Evolutionary conservation across 2,113 vertebrate species (phyloP), one percentile per base, ranked within the genome.

Genomic region (Grammatotria lemairii): DNA sequence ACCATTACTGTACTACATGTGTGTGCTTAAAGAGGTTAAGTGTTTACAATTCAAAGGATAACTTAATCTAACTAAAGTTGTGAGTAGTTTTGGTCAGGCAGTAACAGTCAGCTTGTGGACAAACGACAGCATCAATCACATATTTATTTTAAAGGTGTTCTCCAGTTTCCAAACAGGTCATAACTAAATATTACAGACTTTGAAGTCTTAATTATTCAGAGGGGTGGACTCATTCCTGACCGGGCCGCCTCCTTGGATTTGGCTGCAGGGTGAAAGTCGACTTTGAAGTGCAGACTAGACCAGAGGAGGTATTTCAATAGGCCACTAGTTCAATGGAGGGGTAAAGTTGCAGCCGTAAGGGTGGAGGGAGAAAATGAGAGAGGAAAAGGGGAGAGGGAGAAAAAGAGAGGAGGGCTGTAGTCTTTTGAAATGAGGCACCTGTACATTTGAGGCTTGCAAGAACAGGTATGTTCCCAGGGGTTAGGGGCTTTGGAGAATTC

Each of bases 341-440:
- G 65, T 92, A 92, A 90, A 90, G 91, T 92, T 94, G 89, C 92
- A 93, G 92, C 82, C 85, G 51, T 89, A 5, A 84, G 51, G 81
- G 10, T 65, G 81, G 73, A 45, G 84, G 85, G 53, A 55, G 73
- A 75, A 60, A 89, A 75, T 45, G 78, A 80, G 85, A 81, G 83
- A 87, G 88, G 55, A 19, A 28, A 78, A 81, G 70, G 70, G 80
- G 88, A 6, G 17, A 87, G 70, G 40, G 86, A 85, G 88, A 73
- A 88, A 86, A 78, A 84, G 83, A 91, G 88, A 85, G 68, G 58
- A 81, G 86, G 85, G 70, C 78, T 19, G 11, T 13, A 89, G 83
- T 55, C 90, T 92, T 95, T 95, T 94, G 93, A 95, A 95, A 94
- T 85, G 90, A 94, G 90, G 93, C 94, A 95, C 94, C 93, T 93